phyloP scores from a whole-genome alignment of 2,797 vertebrate species.

The Danionella dracula region DNA sequence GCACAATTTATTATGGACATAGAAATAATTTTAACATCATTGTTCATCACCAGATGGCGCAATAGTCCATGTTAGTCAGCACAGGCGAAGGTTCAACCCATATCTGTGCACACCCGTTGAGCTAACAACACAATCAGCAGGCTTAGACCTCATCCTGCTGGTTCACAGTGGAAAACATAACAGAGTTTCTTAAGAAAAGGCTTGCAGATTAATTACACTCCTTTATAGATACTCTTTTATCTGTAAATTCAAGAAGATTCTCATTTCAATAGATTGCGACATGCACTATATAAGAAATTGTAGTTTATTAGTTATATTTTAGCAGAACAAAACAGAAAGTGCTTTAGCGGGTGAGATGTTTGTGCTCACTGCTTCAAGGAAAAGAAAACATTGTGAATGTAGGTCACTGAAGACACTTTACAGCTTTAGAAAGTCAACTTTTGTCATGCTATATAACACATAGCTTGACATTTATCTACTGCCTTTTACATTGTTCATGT shows the following conservation, averaged over 20 bases:
- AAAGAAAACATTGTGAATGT: not conserved
- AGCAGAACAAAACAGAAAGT: constrained; percentile 2
- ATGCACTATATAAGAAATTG: no score
- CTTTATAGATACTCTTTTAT: not conserved
- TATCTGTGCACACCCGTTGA: not conserved
- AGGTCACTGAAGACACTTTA: not conserved
- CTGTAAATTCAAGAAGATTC: no score
- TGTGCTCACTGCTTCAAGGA: not conserved
- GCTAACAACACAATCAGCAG: not conserved
- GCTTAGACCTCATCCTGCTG: not conserved
- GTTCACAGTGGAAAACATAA: not conserved
- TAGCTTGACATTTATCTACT: constrained; percentile 36
- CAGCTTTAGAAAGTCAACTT: not conserved
- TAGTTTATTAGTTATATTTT: no score
- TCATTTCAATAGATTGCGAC: no score
- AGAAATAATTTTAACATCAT: not conserved
- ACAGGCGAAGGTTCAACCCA: not conserved
- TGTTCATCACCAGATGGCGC: not conserved
- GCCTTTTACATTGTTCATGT: constrained; percentile 5
- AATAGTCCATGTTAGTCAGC: not conserved
- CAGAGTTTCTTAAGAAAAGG: not conserved
- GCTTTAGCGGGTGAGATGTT: not conserved
- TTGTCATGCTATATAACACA: constrained; percentile 1
- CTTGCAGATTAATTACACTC: not conserved
- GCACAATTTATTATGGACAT: no score